phyloP scores from a whole-genome alignment of 2,797 vertebrate species.

The Erpetoichthys calabaricus region DNA sequence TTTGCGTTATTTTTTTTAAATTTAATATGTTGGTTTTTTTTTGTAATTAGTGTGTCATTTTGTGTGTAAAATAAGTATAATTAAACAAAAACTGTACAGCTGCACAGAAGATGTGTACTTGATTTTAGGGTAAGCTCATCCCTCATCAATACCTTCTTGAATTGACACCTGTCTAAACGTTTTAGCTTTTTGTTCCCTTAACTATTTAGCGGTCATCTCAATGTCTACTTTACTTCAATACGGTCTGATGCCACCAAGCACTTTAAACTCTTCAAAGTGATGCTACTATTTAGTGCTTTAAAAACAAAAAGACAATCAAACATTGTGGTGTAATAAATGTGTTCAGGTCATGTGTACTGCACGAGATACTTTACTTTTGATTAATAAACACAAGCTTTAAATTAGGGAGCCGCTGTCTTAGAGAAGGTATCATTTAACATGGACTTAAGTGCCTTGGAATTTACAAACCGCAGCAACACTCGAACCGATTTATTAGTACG shows the following conservation, averaged over 20 bases:
- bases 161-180: not conserved
- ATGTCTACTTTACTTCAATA: constrained; percentile 14
- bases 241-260: constrained; percentile 17
- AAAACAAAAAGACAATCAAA: constrained; percentile 21
- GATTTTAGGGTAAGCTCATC: not conserved
- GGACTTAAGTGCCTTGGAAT: constrained; percentile 5
- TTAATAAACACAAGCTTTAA: too few relatives aligned
- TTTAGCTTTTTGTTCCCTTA: not conserved
- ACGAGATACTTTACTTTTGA: too few relatives aligned
- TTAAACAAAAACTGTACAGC: not conserved
- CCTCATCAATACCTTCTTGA: not conserved
- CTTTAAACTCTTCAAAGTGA: constrained; percentile 20
- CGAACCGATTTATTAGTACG: too few relatives aligned
- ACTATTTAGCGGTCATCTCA: constrained; percentile 12
- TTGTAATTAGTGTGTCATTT: not conserved
- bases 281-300: constrained; percentile 10
- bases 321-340: not conserved
- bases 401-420: too few relatives aligned
- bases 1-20: too few relatives aligned
- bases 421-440: too few relatives aligned
- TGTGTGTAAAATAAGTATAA: not conserved
- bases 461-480: constrained; percentile 2
- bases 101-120: not conserved
- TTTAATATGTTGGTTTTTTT: not conserved
- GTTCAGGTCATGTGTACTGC: too few relatives aligned